These are phyloP conservation scores for Megaleporinus macrocephalus DNA, from an alignment of 2,113 vertebrate species.

Conservation along the genomic window DNA sequence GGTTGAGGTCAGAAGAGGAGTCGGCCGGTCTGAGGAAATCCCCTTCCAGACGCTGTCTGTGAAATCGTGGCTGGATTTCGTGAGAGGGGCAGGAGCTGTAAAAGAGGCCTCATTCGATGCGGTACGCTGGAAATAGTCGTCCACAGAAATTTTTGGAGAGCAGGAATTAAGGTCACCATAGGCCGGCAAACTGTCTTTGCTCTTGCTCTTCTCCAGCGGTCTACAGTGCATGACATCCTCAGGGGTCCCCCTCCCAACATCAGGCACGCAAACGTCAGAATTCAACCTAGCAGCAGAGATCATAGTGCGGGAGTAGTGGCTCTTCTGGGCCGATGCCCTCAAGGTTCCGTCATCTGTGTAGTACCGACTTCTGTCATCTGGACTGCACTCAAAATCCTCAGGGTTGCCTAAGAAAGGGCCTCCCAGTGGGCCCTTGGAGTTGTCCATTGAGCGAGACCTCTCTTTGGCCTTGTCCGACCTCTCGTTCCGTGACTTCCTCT, in stretches of 20 bases:
- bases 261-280: slow-evolving; percentile 84
- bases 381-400: slow-evolving; percentile 88
- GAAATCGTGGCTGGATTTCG: slow-evolving; percentile 85
- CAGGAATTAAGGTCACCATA: slow-evolving; percentile 82
- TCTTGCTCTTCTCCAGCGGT: slow-evolving; percentile 86
- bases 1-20: slow-evolving; percentile 77
- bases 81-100: slow-evolving; percentile 82
- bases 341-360: slow-evolving; percentile 92
- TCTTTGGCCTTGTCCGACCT: slow-evolving; percentile 96
- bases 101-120: slow-evolving; percentile 88
- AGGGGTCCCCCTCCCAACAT: slow-evolving; percentile 76
- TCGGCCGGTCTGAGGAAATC: slow-evolving; percentile 82
- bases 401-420: slow-evolving; percentile 83
- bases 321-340: slow-evolving; percentile 83
- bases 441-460: slow-evolving; percentile 96
- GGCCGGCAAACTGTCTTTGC: slow-evolving; percentile 83
- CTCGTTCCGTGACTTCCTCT: slow-evolving; percentile 93
- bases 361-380: slow-evolving; percentile 89
- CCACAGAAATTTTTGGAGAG: slow-evolving; percentile 83
- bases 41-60: slow-evolving; percentile 81
- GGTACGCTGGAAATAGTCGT: slow-evolving; percentile 95
- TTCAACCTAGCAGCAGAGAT: slow-evolving; percentile 82
- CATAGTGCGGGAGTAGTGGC: slow-evolving; percentile 85
- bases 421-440: slow-evolving; percentile 92
- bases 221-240: slow-evolving; percentile 79